phyloP scores from a whole-genome alignment of 2,797 vertebrate genomes.

The Chiroxiphia lanceolata region DNA sequence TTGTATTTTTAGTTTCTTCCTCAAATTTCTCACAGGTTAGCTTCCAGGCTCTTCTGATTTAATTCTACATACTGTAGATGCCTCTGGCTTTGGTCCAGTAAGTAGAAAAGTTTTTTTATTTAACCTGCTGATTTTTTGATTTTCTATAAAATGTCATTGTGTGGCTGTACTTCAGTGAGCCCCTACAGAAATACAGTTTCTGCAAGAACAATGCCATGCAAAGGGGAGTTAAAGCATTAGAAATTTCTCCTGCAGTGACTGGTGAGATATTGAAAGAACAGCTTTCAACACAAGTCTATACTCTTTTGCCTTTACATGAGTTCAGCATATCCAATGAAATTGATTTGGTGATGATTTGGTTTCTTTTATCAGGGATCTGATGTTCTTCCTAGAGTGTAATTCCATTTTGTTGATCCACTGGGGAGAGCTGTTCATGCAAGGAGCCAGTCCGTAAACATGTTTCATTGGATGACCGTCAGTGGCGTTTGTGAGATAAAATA shows the following conservation, averaged over 20 bases:
- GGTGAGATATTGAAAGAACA: not conserved
- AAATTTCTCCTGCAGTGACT: not conserved
- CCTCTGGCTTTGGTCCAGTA: not conserved
- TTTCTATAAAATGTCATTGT: not conserved
- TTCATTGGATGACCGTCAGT: not conserved
- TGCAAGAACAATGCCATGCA: not conserved
- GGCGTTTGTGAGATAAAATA: not conserved
- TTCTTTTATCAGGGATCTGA: not conserved
- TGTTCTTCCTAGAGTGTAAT: not conserved
- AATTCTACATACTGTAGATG: not conserved
- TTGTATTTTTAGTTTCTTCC: not conserved
- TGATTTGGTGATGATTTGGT: not conserved
- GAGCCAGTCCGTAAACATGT: not conserved
- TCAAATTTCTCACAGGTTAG: not conserved
- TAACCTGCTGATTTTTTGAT: not conserved
- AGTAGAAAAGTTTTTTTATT: not conserved
- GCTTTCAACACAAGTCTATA: not conserved
- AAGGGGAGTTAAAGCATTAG: not conserved
- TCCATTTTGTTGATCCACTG: accelerated
- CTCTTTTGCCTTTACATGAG: not conserved
- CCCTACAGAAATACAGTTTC: not conserved
- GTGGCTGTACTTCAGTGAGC: not conserved
- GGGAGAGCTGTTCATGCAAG: not conserved
- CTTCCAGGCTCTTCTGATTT: not conserved
- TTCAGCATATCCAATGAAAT: not conserved